phyloP scores from a whole-genome alignment of 1,140 invertebrate genomes.

The Choristoneura fumiferana region DNA sequence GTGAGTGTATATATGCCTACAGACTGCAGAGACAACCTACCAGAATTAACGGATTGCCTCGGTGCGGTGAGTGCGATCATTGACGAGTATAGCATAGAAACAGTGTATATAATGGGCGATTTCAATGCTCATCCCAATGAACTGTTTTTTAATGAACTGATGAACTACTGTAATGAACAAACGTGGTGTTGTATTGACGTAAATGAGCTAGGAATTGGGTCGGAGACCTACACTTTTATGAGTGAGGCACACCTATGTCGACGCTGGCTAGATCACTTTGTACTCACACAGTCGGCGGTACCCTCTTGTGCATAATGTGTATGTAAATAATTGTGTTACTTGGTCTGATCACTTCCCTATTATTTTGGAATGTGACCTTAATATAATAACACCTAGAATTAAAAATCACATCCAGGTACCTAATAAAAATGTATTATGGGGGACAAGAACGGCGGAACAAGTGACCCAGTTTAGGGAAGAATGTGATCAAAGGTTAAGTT shows the following conservation, averaged over 20 bases:
- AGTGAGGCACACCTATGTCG: constrained; percentile 11
- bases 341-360: constrained; percentile 20
- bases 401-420: not conserved
- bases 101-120: constrained; percentile 1
- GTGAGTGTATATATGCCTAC: constrained; percentile 7
- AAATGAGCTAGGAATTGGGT: not conserved
- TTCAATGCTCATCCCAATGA: constrained; percentile 15
- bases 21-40: not conserved
- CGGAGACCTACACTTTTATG: not conserved
- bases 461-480: not conserved
- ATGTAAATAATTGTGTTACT: not conserved
- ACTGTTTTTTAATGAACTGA: not conserved
- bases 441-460: not conserved
- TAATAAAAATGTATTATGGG: constrained; percentile 1
- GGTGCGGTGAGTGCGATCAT: not conserved
- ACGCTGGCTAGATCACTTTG: constrained; percentile 14
- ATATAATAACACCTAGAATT: not conserved
- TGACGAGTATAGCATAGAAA: not conserved
- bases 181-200: not conserved
- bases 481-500: not conserved
- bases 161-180: constrained; percentile 2
- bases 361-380: constrained; percentile 2
- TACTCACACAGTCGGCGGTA: constrained; percentile 4
- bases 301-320: not conserved
- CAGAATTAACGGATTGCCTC: constrained; percentile 4